phyloP scores from a whole-genome alignment of 2,113 vertebrate species.

The Cathartes aura region DNA sequence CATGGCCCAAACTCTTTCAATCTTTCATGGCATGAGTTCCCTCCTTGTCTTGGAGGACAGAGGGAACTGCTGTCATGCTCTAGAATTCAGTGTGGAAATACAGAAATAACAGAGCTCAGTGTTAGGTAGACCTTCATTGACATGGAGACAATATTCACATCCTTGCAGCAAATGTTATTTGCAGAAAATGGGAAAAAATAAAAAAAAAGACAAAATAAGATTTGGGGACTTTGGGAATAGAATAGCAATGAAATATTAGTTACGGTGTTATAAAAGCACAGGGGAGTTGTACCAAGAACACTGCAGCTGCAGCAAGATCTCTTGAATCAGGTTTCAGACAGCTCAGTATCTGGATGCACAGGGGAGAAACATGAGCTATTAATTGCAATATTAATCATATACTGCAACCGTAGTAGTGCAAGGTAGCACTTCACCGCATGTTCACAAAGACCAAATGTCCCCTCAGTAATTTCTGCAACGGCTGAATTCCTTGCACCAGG shows the following conservation, averaged over 20 bases:
- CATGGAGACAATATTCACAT: background rate
- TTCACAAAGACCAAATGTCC: background rate
- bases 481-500: background rate
- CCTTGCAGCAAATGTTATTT: background rate
- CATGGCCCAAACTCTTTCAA: background rate
- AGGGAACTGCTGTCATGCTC: background rate
- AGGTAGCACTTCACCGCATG: background rate
- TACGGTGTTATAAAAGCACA: background rate
- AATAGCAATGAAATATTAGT: background rate
- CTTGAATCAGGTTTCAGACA: slow-evolving; percentile 42
- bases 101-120: background rate
- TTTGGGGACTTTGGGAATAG: background rate
- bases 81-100: background rate
- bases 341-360: background rate
- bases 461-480: background rate
- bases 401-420: background rate
- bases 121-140: background rate
- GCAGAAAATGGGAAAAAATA: background rate
- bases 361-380: slow-evolving; percentile 6
- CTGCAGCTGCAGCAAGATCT: slow-evolving; percentile 2
- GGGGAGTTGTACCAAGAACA: background rate
- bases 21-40: background rate
- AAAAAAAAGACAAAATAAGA: background rate
- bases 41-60: rapidly evolving
- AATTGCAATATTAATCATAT: slow-evolving; percentile 52